A percentile compares a stretch with the other conserved stretches of the same genome.
Conservation (phyloP, 2,888 invertebrate species). For the Carcina quercana region DNA sequence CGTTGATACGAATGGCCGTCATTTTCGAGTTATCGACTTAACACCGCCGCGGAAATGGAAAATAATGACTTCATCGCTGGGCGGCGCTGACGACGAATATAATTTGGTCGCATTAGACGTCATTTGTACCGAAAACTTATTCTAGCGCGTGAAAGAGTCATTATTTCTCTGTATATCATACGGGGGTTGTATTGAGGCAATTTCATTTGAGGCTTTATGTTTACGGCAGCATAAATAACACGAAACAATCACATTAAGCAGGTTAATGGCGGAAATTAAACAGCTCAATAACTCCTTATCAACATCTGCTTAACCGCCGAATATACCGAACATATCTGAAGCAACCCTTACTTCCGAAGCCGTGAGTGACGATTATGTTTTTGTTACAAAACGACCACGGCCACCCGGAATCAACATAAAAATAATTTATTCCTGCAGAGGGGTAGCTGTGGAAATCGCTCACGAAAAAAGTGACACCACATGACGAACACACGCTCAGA, state of each 20-base stretch:
- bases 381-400: slow-evolving; percentile 48
- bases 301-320: slow-evolving; percentile 47
- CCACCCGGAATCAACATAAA: slow-evolving; percentile 69
- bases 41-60: slow-evolving; percentile 65
- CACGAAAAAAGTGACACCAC: slow-evolving; percentile 58
- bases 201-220: background rate
- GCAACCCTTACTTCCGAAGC: slow-evolving; percentile 60
- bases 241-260: background rate
- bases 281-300: slow-evolving; percentile 5
- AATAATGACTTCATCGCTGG: slow-evolving; percentile 69
- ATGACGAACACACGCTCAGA: slow-evolving; percentile 43
- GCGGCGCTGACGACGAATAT: slow-evolving; percentile 52
- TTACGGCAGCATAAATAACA: background rate
- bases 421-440: slow-evolving; percentile 61
- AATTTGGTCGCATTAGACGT: slow-evolving; percentile 62
- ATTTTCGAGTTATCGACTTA: slow-evolving; percentile 74
- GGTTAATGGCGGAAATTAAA: slow-evolving; percentile 5
- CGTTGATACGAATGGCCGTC: slow-evolving; percentile 57
- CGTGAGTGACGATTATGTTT: slow-evolving; percentile 47
- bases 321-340: slow-evolving; percentile 35
- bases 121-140: slow-evolving; percentile 48
- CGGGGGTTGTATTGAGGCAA: slow-evolving; percentile 11
- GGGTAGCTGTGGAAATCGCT: slow-evolving; percentile 66
- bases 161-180: slow-evolving; percentile 15
- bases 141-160: slow-evolving; percentile 24